Conservation (phyloP, 2,113 vertebrate species). For the Heptranchias perlo region DNA sequence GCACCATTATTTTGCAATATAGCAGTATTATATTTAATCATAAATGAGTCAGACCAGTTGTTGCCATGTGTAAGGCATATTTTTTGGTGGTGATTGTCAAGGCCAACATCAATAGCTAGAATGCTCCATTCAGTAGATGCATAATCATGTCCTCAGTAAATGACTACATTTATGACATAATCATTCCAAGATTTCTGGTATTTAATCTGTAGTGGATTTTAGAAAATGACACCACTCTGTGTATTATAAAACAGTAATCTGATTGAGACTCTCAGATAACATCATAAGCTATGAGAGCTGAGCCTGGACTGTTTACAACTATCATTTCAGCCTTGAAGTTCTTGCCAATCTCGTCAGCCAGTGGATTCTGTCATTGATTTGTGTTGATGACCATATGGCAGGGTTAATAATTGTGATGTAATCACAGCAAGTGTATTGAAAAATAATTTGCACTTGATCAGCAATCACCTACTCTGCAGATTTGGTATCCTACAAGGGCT, state of each 20-base stretch:
- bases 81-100: not conserved
- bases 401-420: not conserved
- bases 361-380: not conserved
- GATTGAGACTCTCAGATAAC: not conserved
- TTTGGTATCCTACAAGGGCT: not conserved
- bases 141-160: not conserved
- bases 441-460: not conserved
- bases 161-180: not conserved
- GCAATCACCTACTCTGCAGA: too few relatives aligned
- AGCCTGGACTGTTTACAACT: not conserved
- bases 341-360: not conserved
- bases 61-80: not conserved
- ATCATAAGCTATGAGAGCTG: not conserved
- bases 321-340: not conserved
- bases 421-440: not conserved
- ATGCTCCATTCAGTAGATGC: not conserved
- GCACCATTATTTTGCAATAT: not conserved
- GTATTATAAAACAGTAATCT: not conserved
- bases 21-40: not conserved
- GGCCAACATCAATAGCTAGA: not conserved
- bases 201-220: slow-evolving; percentile 1
- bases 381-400: not conserved
- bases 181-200: not conserved
- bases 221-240: not conserved
- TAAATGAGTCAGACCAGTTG: not conserved